Percentiles rank a stretch among this genome's conserved stretches.
Evolutionary conservation across 2,113 vertebrate genomes (phyloP).

Genomic region (Grantiella picta): DNA sequence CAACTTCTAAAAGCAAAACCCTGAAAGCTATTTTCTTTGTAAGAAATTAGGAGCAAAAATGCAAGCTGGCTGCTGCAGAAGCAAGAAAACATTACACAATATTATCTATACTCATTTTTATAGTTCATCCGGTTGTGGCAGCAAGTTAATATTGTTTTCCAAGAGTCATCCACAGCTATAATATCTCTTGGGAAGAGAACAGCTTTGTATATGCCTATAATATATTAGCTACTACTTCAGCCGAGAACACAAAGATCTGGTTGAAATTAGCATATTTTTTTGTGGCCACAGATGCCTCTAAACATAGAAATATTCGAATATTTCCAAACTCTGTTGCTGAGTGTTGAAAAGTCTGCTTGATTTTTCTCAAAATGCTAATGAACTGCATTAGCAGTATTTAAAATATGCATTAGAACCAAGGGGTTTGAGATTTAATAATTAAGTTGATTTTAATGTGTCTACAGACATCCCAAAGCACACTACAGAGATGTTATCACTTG

Average conservation of each 20-base stretch:
- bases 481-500: background rate
- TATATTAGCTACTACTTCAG: conserved; percentile 7
- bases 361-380: background rate
- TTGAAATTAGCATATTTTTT: conserved; percentile 54
- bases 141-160: conserved; percentile 8
- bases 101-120: conserved; percentile 28
- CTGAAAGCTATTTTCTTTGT: background rate
- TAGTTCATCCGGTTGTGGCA: background rate
- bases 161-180: conserved; percentile 14
- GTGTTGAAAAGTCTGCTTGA: conserved; percentile 1
- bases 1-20: background rate
- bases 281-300: conserved; percentile 20
- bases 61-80: conserved; percentile 1
- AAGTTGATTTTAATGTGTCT: background rate
- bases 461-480: background rate
- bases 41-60: background rate
- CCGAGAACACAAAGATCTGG: conserved; percentile 18
- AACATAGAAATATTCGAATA: conserved; percentile 6
- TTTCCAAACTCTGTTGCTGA: background rate
- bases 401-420: background rate
- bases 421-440: background rate
- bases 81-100: background rate
- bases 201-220: background rate
- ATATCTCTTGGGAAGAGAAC: background rate
- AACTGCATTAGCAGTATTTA: background rate